Evolutionary conservation across 2,888 invertebrate species (phyloP).

Genomic region (Dynastes maya): DNA sequence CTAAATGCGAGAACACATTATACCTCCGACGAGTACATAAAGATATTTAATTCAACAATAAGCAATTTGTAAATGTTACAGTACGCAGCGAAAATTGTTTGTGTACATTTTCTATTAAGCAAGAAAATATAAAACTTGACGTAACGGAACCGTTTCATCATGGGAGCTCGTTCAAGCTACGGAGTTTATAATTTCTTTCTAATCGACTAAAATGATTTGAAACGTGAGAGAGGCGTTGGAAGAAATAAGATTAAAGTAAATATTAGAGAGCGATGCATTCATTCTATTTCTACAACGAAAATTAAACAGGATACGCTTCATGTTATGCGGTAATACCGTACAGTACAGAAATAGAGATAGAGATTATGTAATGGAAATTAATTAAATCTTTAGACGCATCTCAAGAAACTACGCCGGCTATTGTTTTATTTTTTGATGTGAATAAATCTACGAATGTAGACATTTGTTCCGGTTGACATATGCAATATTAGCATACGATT

Average conservation of each 20-base stretch:
- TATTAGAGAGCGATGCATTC: background rate
- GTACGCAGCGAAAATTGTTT: constrained; percentile 5
- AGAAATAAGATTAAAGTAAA: background rate
- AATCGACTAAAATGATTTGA: constrained; percentile 9
- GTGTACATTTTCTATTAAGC: background rate
- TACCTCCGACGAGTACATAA: background rate
- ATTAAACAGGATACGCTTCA: constrained; percentile 41
- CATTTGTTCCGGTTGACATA: constrained; percentile 9
- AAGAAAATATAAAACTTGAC: background rate
- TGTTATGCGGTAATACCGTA: constrained; percentile 2
- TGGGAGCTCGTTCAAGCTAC: background rate
- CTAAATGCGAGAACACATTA: background rate
- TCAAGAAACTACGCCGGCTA: constrained; percentile 7
- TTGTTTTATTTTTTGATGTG: background rate
- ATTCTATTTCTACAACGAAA: constrained; percentile 22
- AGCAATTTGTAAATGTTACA: background rate
- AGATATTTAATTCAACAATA: constrained; percentile 5
- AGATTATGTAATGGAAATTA: constrained; percentile 38
- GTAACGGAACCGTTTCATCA: background rate
- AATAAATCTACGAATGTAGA: background rate
- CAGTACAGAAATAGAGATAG: constrained; percentile 9
- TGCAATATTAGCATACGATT: background rate
- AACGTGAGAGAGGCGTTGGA: background rate
- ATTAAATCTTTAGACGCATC: constrained; percentile 14
- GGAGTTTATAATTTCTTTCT: constrained; percentile 1